These are phyloP conservation scores for Pseudopleuronectes americanus DNA, from an alignment of 2,797 vertebrate species.

Conservation along the genomic window DNA sequence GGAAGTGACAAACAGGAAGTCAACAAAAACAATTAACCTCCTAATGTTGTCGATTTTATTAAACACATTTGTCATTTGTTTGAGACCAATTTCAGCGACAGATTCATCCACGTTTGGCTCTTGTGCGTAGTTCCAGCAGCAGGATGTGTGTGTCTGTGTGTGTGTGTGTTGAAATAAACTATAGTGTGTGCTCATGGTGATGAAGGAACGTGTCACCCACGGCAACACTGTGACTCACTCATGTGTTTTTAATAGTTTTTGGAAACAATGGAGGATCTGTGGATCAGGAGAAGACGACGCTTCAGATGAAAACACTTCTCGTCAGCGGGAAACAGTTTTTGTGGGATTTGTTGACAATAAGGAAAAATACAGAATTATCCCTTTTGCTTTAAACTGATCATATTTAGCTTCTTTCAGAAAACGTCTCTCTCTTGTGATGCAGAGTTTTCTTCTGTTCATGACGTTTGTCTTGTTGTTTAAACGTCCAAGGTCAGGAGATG, in stretches of 20 bases:
- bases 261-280: background rate
- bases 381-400: too few species aligned
- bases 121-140: too few species aligned
- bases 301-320: background rate
- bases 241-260: constrained; percentile 4
- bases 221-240: background rate
- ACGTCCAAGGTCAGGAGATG: constrained; percentile 48
- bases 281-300: background rate
- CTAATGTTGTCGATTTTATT: too few species aligned
- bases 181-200: background rate
- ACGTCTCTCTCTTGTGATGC: background rate
- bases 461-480: constrained; percentile 21
- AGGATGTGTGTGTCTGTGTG: too few species aligned
- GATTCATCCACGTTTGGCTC: background rate
- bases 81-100: constrained; percentile 1
- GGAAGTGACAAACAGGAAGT: too few species aligned
- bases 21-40: too few species aligned
- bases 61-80: background rate
- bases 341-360: too few species aligned
- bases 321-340: too few species aligned
- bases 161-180: too few species aligned
- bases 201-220: background rate
- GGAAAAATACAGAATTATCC: too few species aligned
- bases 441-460: background rate
- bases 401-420: background rate